Base-by-base conservation (phyloP, 2,888 invertebrate species). In the Mythimna impura region DNA sequence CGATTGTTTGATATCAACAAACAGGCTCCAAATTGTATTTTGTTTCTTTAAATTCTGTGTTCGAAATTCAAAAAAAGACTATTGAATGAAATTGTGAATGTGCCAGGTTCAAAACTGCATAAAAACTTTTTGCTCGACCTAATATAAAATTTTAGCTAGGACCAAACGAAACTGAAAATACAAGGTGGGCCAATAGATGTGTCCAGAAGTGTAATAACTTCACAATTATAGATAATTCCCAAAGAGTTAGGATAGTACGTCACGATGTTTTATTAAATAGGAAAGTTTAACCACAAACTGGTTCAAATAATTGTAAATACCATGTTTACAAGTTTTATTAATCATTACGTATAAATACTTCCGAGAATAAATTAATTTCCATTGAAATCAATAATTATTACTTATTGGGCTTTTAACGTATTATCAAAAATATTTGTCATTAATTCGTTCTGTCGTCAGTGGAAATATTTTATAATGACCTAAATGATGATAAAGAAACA, bases 311-410 rank as follows among this genome's bases (percentile, higher is more conserved):
- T 14, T 20, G 50, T 43, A 62, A 76, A 68, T 20, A 54, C 12
- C 8, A 70, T n/a, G 7, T 25, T 52, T 36, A 10, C 0, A n/a
- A 6, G 25, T 36, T 43, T 54, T 71, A 22, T 61, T 10, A 5
- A 50, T 30, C 25, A 72, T 25, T 12, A n/a, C 47, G 47, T 40
- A 10, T 20, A 36, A 54, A 54, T 61, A 40, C 34, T 77, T 43
- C 68, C 47, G 14, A n/a, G 30, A 55, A 65, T 17, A 22, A 43
- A 36, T n/a, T 30, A 8, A 4, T 52, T 76, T 76, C 40, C 30
- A 58, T 1, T 10, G 9, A 43, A 34, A 34, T 57, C 8, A 50
- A 62, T 34, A 4, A 30, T 20, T 17, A 57, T 14, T 30, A 6
- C 60, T n/a, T 36, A 22, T 40, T 50, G 50, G 50, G n/a, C 62